Evolutionary conservation across 2,797 vertebrate species (phyloP).

Genomic region (Pterois miles): DNA sequence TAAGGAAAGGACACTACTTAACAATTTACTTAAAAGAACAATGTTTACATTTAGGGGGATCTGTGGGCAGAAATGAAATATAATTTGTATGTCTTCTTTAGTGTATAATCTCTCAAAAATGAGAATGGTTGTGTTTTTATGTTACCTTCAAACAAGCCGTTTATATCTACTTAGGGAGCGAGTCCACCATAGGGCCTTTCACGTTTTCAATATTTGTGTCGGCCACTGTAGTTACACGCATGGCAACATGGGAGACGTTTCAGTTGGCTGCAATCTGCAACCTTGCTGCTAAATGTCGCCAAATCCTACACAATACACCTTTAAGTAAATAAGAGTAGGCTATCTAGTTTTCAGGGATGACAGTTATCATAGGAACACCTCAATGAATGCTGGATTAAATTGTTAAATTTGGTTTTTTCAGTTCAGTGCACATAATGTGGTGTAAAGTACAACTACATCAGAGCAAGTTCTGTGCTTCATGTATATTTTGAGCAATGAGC

Average conservation of each 20-base stretch:
- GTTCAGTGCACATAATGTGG: background rate
- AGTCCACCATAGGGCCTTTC: too few species aligned
- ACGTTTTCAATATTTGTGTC: rapidly evolving
- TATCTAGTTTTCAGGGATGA: background rate
- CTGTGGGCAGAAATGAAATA: too few species aligned
- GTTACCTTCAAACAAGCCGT: rapidly evolving
- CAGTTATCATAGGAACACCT: background rate
- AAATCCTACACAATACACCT: too few species aligned
- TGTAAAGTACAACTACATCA: background rate
- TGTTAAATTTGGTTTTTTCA: background rate
- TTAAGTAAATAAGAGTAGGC: background rate
- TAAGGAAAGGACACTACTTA: background rate
- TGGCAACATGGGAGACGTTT: too few species aligned
- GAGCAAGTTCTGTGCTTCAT: constrained; percentile 2
- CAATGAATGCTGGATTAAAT: background rate
- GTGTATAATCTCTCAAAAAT: rapidly evolving
- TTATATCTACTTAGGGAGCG: rapidly evolving
- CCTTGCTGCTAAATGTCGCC: rapidly evolving
- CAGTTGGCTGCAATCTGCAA: too few species aligned
- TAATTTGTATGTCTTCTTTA: too few species aligned
- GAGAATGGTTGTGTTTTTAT: too few species aligned
- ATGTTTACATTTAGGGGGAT: too few species aligned
- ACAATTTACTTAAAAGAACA: background rate
- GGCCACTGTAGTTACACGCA: rapidly evolving
- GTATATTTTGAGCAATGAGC: background rate